phyloP scores from a whole-genome alignment of 2,888 invertebrate genomes.

The Agrochola litura region DNA sequence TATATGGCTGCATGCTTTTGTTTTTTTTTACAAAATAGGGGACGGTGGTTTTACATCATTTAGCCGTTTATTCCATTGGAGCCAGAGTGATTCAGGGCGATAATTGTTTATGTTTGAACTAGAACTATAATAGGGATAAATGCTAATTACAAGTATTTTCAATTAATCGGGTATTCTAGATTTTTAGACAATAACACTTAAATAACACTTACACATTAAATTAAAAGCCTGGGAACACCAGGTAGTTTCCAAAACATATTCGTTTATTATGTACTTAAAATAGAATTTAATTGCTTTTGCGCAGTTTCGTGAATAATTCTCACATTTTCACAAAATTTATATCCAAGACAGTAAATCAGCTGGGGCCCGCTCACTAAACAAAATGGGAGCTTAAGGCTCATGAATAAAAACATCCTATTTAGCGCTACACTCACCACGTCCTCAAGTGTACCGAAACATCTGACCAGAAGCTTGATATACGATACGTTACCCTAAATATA shows the following conservation, averaged over 20 bases:
- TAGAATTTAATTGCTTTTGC: slow-evolving; percentile 71
- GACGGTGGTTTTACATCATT: not conserved
- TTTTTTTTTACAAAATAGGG: too few species aligned
- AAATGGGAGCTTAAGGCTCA: slow-evolving; percentile 88
- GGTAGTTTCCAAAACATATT: slow-evolving; percentile 49
- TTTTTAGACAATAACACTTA: slow-evolving; percentile 5
- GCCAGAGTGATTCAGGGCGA: not conserved
- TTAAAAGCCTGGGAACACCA: slow-evolving; percentile 46
- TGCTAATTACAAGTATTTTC: not conserved
- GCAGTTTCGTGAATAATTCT: slow-evolving; percentile 78
- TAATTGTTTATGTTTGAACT: not conserved
- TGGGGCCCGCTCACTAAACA: slow-evolving; percentile 87
- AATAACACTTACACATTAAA: slow-evolving; percentile 27
- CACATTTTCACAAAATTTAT: slow-evolving; percentile 86
- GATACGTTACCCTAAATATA: slow-evolving; percentile 77
- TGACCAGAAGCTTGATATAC: slow-evolving; percentile 62
- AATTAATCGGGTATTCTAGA: slow-evolving; percentile 1
- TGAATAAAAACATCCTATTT: slow-evolving; percentile 91
- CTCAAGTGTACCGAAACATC: slow-evolving; percentile 77
- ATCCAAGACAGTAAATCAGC: slow-evolving; percentile 88
- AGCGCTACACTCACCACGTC: slow-evolving; percentile 86
- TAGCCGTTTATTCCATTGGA: not conserved
- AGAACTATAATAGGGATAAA: not conserved
- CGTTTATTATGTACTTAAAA: slow-evolving; percentile 59
- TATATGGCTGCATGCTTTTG: too few species aligned